Evolutionary conservation across 37 sponge, comb jelly and placozoan species (phyloP).

Genomic region (Geodia barretti): DNA sequence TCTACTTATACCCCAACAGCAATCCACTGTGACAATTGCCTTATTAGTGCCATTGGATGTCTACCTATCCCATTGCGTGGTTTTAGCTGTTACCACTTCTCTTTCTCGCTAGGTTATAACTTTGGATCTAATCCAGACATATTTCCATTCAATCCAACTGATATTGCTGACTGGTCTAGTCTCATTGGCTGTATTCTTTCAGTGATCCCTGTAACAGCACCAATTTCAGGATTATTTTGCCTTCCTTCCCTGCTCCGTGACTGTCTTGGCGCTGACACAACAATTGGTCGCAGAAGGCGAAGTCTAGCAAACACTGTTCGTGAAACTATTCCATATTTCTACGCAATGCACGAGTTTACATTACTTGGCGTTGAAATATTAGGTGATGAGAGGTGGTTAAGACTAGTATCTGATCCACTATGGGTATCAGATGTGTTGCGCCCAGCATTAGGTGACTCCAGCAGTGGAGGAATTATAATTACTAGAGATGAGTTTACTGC

Average conservation of each 20-base stretch:
- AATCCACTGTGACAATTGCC: neutral
- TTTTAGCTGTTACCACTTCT: too few species aligned
- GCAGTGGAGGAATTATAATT: constrained; percentile 29
- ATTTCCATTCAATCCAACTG: too few species aligned
- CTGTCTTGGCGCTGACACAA: neutral
- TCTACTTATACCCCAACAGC: neutral
- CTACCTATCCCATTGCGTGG: too few species aligned
- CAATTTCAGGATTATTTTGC: too few species aligned
- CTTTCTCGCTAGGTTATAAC: too few species aligned
- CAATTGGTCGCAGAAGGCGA: neutral
- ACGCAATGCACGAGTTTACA: neutral
- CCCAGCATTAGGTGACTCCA: constrained; percentile 20
- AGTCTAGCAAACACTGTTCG: neutral
- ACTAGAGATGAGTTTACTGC: constrained; percentile 9
- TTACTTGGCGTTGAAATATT: neutral
- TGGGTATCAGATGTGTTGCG: constrained; percentile 33
- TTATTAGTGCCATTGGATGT: neutral
- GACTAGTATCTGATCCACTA: neutral
- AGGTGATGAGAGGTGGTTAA: neutral
- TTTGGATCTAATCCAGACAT: too few species aligned
- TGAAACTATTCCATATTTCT: neutral
- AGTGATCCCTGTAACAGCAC: too few species aligned
- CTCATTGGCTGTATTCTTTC: too few species aligned
- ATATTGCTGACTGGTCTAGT: too few species aligned
- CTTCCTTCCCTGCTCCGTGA: neutral